These are phyloP conservation scores for Dryobates pubescens DNA, from an alignment of 2,797 vertebrate species.

Conservation along the genomic window DNA sequence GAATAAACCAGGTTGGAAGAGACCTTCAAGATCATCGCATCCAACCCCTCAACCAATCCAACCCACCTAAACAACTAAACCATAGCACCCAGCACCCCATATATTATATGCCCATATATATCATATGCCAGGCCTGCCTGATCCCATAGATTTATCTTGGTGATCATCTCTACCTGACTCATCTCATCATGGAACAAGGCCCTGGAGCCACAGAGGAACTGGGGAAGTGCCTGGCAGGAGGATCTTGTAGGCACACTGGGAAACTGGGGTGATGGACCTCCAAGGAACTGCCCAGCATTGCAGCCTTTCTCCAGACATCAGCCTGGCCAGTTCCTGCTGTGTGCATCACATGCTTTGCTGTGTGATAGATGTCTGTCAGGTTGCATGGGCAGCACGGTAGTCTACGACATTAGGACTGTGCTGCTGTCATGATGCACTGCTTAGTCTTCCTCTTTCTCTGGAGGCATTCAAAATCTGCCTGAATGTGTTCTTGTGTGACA, in stretches of 20 bases:
- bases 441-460: not conserved
- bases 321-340: not conserved
- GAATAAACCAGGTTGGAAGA: too few relatives aligned
- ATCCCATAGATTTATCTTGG: not conserved
- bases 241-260: not conserved
- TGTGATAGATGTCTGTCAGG: not conserved
- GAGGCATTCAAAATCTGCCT: too few relatives aligned
- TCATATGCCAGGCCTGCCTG: not conserved
- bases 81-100: too few relatives aligned
- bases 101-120: too few relatives aligned
- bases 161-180: not conserved
- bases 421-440: not conserved
- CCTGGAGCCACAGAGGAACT: accelerated
- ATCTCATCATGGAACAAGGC: not conserved
- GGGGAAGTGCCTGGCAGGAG: not conserved
- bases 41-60: too few relatives aligned
- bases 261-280: accelerated
- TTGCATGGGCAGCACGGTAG: not conserved
- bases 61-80: too few relatives aligned
- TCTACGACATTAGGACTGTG: not conserved
- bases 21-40: too few relatives aligned
- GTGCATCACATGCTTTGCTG: accelerated
- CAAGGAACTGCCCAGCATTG: not conserved
- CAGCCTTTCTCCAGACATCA: not conserved
- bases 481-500: too few relatives aligned